phyloP scores from a whole-genome alignment of 2,113 vertebrate genomes.

The Gracilinanus agilis region DNA sequence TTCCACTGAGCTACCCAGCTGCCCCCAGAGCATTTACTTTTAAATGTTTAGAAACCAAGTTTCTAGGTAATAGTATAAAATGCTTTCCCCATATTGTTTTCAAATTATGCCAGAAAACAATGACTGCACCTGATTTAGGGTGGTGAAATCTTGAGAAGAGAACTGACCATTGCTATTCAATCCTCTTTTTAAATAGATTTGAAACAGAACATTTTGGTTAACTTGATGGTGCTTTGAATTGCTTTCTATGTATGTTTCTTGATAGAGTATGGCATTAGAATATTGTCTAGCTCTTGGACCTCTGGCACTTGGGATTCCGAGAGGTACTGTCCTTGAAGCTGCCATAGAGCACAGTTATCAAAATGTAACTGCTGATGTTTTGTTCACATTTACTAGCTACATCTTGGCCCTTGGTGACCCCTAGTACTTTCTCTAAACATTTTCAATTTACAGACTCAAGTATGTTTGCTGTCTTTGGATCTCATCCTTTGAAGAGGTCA shows the following conservation, averaged over 20 bases:
- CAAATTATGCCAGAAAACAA: background rate
- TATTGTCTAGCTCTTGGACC: constrained; percentile 1
- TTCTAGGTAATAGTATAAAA: background rate
- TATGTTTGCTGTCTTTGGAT: constrained; percentile 74
- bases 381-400: constrained; percentile 68
- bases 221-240: constrained; percentile 52
- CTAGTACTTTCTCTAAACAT: constrained; percentile 78
- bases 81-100: background rate
- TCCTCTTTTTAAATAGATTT: constrained; percentile 27
- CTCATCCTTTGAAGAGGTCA: constrained; percentile 80
- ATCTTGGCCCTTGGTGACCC: constrained; percentile 78
- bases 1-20: too few relatives aligned
- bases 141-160: constrained; percentile 3
- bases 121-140: background rate
- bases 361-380: constrained; percentile 70
- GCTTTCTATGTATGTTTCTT: constrained; percentile 24
- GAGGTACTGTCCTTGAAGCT: constrained; percentile 76
- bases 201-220: constrained; percentile 31
- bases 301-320: constrained; percentile 55
- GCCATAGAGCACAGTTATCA: constrained; percentile 39
- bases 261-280: constrained; percentile 36
- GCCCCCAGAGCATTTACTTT: background rate
- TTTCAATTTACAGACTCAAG: constrained; percentile 80
- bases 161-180: background rate
- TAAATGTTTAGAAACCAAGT: background rate